Conservation (phyloP, 1,140 invertebrate species). For the Drosophila grimshawi region DNA sequence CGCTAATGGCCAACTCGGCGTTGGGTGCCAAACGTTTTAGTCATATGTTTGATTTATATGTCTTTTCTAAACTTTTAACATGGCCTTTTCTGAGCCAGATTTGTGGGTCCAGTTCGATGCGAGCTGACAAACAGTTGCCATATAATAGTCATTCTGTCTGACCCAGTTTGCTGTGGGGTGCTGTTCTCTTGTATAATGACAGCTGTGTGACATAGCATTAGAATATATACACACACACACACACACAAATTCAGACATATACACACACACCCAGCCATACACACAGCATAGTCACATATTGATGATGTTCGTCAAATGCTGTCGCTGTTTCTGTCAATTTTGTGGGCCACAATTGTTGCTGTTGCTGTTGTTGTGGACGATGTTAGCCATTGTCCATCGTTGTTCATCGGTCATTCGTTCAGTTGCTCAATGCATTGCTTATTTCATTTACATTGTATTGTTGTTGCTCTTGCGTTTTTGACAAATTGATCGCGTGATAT, state of each 20-base stretch:
- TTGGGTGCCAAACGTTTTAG: conserved; percentile 2
- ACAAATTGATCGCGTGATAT: conserved; percentile 80
- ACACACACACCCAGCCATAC: conserved; percentile 19
- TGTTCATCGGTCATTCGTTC: conserved; percentile 6
- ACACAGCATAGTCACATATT: conserved; percentile 62
- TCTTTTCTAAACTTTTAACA: conserved; percentile 37
- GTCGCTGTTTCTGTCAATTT: conserved; percentile 69
- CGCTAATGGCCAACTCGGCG: conserved; percentile 41
- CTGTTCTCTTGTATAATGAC: conserved; percentile 59
- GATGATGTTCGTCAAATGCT: conserved; percentile 74
- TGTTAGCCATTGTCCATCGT: conserved; percentile 15
- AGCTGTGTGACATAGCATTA: conserved; percentile 61
- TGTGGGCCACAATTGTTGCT: conserved; percentile 51
- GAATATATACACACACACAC: conserved; percentile 5
- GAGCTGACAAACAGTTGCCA: conserved; percentile 57
- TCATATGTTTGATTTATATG: conserved; percentile 64
- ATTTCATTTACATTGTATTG: conserved; percentile 62
- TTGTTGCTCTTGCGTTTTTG: conserved; percentile 59
- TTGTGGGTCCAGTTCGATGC: conserved; percentile 36
- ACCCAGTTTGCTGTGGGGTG: conserved; percentile 37
- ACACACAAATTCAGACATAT: too few relatives aligned
- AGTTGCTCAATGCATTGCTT: conserved; percentile 46
- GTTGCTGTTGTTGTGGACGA: conserved; percentile 7
- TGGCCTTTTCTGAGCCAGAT: conserved; percentile 24
- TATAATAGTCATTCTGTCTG: conserved; percentile 62